These are phyloP conservation scores for Hypena proboscidalis DNA, from an alignment of 2,888 invertebrate species.

Conservation along the genomic window DNA sequence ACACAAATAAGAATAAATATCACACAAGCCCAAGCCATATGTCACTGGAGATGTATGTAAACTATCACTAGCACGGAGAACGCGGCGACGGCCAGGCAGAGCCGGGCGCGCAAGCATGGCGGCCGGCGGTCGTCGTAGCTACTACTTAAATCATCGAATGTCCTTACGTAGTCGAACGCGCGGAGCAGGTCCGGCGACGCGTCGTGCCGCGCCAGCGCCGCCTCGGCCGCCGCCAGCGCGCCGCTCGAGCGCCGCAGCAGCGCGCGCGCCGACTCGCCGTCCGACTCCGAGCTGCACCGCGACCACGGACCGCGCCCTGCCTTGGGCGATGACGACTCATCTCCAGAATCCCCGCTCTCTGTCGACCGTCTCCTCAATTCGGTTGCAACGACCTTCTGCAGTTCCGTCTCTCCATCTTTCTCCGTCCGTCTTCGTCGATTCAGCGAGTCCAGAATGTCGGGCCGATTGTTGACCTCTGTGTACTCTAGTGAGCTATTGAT, in stretches of 20 bases:
- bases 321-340: slow-evolving; percentile 69
- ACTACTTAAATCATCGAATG: slow-evolving; percentile 77
- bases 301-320: slow-evolving; percentile 65
- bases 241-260: slow-evolving; percentile 87
- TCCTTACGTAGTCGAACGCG: slow-evolving; percentile 82
- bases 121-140: slow-evolving; percentile 64
- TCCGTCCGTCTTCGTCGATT: slow-evolving; percentile 63
- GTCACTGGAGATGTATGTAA: slow-evolving; percentile 81
- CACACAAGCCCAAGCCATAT: slow-evolving; percentile 77
- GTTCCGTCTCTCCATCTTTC: slow-evolving; percentile 65
- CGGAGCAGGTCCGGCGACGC: slow-evolving; percentile 77
- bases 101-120: slow-evolving; percentile 70
- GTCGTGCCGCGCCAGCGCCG: slow-evolving; percentile 79
- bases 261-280: slow-evolving; percentile 87
- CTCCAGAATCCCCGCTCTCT: slow-evolving; percentile 74
- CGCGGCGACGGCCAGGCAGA: slow-evolving; percentile 79
- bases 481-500: slow-evolving; percentile 80
- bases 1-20: slow-evolving; percentile 73
- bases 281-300: slow-evolving; percentile 87
- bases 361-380: slow-evolving; percentile 76
- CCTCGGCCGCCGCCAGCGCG: slow-evolving; percentile 87
- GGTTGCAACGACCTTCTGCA: slow-evolving; percentile 72
- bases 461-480: slow-evolving; percentile 78
- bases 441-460: slow-evolving; percentile 77
- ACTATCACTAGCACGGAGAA: slow-evolving; percentile 80